Evolutionary conservation across 2,797 vertebrate species (phyloP), one percentile per base, ranked within the genome.

Genomic region (Chromobotia macracanthus): DNA sequence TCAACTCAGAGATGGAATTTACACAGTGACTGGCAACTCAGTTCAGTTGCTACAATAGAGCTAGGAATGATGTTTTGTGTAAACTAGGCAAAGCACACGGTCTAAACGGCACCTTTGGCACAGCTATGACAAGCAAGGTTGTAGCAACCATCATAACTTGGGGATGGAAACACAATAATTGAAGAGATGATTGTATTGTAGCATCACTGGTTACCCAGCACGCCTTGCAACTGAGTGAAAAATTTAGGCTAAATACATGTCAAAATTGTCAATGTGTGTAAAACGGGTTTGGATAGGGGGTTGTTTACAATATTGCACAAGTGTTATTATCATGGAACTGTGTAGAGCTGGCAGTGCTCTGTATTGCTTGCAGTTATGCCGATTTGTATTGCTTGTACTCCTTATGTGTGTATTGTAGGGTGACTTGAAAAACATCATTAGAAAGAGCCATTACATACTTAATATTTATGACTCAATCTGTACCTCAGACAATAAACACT

Each of bases 1-100:
- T 74, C 51, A 83, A 74, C 25, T 70, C 18, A 21, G 18, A 51
- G 31, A 25, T 31, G 3, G n/a, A 51, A 56, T 56, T 25, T 21
- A 75, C 50, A 66, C 18, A 67, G 65, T 67, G 35, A 56, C 73
- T 56, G 50, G 11, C 50, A 56, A 5, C 16, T 44, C 48, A 38
- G 5, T 28, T 15, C 31, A 64, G 31, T 35, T 1, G 6, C 25
- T 25, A 64, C 12, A 18, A n/a, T 7, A 9, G 56, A 13, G 56
- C 31, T 31, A 60, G 16, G 25, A 15, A 73, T 31, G 31, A 31
- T 31, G 41, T 61, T 73, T 41, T 0, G 3, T 35, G 5, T 44
- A 75, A 41, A 53, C 19, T 44, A 28, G 23, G 15, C 35, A 44
- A 77, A 58, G 25, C 51, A 60, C 25, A 69, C 5, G 21, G 18